Percentiles rank a stretch among this genome's conserved stretches.
Conservation (phyloP, 2,113 vertebrate genomes). For the Oryctolagus cuniculus region mOryCun1.1 NC_091435.1:116006001-116006500, state of each 20-base stretch:
- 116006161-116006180: background rate
- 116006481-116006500: slow-evolving; percentile 71
- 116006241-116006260: background rate
- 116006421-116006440: slow-evolving; percentile 67
- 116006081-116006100: background rate
- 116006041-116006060: background rate
- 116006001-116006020: background rate
- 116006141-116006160: slow-evolving; percentile 6
- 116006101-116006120: background rate
- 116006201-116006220: background rate
- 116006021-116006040: background rate
- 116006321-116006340: background rate
- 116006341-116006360: background rate
- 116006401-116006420: slow-evolving; percentile 13
- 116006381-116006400: slow-evolving; percentile 45
- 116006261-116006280: background rate
- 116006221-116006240: background rate
- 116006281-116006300: background rate
- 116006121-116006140: background rate
- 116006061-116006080: background rate
- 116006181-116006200: slow-evolving; percentile 17
- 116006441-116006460: slow-evolving; percentile 59
- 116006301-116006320: background rate
- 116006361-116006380: background rate
- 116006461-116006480: slow-evolving; percentile 68